phyloP scores from a whole-genome alignment of 2,797 vertebrate species.

The Allobates femoralis region DNA sequence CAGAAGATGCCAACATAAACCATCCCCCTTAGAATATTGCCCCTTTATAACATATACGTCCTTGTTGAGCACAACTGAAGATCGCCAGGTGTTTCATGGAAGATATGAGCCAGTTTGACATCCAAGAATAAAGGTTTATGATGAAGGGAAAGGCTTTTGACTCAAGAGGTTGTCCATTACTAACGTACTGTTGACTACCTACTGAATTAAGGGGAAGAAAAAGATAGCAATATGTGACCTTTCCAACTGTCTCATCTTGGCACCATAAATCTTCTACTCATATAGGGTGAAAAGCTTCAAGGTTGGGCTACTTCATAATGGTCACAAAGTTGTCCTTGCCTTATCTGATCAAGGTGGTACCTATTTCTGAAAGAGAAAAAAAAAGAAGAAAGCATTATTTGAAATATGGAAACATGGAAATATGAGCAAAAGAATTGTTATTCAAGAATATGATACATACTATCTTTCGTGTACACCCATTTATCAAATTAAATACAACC shows the following conservation, averaged over 20 bases:
- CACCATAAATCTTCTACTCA: constrained; percentile 25
- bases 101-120: background rate
- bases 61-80: background rate
- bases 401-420: background rate
- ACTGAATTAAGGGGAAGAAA: constrained; percentile 3
- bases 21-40: background rate
- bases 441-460: constrained; percentile 44
- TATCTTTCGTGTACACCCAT: constrained; percentile 21
- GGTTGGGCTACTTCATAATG: constrained; percentile 12
- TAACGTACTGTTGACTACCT: background rate
- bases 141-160: constrained; percentile 18
- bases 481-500: constrained; percentile 56
- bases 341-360: constrained; percentile 2
- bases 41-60: background rate
- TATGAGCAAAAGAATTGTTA: constrained; percentile 6
- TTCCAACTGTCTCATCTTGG: background rate
- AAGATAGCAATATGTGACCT: constrained; percentile 9
- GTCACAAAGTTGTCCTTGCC: constrained; percentile 17
- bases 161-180: constrained; percentile 17
- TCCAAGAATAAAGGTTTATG: background rate
- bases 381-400: background rate
- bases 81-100: background rate
- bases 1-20: too few relatives aligned
- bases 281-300: constrained; percentile 27
- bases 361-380: background rate